Conservation (phyloP, 1,140 invertebrate species). For the Caligus rogercresseyi region DNA sequence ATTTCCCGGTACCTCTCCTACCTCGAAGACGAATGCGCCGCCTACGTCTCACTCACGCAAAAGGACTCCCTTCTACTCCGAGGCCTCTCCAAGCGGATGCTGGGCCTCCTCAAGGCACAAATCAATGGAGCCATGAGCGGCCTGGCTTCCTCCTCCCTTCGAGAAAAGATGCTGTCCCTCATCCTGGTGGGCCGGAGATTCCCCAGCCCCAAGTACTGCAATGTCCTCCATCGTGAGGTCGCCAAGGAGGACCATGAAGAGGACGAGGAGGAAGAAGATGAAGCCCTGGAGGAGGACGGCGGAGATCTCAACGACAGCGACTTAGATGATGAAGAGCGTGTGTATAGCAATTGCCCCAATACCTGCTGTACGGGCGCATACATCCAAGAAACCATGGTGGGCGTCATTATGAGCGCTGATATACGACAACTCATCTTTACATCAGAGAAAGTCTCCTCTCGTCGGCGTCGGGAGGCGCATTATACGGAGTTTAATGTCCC, state of each 20-base stretch:
- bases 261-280: neutral
- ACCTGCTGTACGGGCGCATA: conserved; percentile 14
- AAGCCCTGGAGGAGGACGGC: no score
- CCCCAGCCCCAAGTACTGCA: conserved; percentile 7
- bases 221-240: neutral
- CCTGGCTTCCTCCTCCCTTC: neutral
- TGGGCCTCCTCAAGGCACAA: conserved; percentile 8
- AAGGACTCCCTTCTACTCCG: neutral
- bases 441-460: neutral
- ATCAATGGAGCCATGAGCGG: neutral
- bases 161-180: conserved; percentile 8
- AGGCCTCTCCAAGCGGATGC: neutral
- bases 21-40: conserved; percentile 6
- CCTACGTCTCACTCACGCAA: conserved; percentile 7
- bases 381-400: conserved; percentile 17
- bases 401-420: conserved; percentile 13
- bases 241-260: neutral
- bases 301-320: no score
- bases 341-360: conserved; percentile 4
- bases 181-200: neutral
- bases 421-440: conserved; percentile 14
- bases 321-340: conserved; percentile 1
- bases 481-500: conserved; percentile 12
- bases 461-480: neutral
- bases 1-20: neutral